Conservation (phyloP, 1,140 invertebrate genomes). For the Araneus ventricosus region DNA sequence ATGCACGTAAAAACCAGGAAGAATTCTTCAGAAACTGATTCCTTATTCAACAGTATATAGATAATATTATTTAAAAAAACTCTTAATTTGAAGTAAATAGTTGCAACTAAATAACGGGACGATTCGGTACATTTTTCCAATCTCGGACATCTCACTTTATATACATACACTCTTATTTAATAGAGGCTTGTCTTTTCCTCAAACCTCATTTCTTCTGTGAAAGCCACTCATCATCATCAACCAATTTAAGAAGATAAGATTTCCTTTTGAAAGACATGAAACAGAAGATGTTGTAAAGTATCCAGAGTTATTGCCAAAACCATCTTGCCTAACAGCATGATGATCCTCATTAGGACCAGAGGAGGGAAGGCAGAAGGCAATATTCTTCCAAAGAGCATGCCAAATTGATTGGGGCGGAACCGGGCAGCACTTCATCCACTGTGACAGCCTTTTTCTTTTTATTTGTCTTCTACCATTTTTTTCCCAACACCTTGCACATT, state of each 20-base stretch:
- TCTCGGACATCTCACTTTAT: too few relatives aligned
- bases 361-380: background rate
- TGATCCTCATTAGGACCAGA: slow-evolving; percentile 43
- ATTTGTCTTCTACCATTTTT: background rate
- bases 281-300: slow-evolving; percentile 1
- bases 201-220: too few relatives aligned
- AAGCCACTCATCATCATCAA: background rate
- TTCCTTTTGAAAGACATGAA: background rate
- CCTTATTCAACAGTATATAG: too few relatives aligned
- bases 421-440: slow-evolving; percentile 10
- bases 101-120: too few relatives aligned
- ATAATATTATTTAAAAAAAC: too few relatives aligned
- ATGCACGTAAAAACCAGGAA: too few relatives aligned
- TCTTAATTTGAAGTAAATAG: too few relatives aligned
- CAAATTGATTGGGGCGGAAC: slow-evolving; percentile 52
- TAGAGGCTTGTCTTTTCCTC: too few relatives aligned
- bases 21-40: too few relatives aligned
- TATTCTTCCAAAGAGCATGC: slow-evolving; percentile 1
- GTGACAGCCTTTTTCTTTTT: slow-evolving; percentile 41
- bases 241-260: background rate
- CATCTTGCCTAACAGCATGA: slow-evolving; percentile 31
- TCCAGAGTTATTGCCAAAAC: slow-evolving; percentile 34
- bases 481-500: background rate
- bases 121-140: too few relatives aligned
- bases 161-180: too few relatives aligned